These are phyloP conservation scores for Apodemus agrarius DNA, from an alignment of 2,797 vertebrate genomes.

Conservation along the genomic window DNA sequence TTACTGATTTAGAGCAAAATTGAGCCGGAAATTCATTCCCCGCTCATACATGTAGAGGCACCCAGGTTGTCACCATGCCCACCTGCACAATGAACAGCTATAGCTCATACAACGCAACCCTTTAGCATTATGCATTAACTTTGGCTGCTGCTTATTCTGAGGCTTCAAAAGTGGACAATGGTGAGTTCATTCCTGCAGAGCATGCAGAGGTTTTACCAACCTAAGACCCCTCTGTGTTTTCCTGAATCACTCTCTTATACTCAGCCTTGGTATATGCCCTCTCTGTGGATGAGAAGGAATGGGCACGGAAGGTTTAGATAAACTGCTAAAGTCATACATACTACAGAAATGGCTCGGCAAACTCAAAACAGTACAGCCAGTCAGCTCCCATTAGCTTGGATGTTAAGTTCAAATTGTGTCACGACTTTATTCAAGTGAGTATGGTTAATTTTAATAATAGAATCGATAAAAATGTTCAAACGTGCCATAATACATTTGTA, in stretches of 20 bases:
- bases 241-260: accelerated
- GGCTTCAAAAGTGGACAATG: not conserved
- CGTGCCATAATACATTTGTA: not conserved
- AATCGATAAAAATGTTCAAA: not conserved
- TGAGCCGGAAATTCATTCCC: not conserved
- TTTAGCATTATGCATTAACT: not conserved
- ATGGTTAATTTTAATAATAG: not conserved
- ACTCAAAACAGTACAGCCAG: not conserved
- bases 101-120: too few relatives aligned
- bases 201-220: not conserved
- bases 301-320: not conserved
- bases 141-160: not conserved
- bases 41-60: not conserved
- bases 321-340: not conserved
- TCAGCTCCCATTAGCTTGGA: not conserved
- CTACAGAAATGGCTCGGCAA: not conserved
- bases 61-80: not conserved
- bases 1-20: not conserved
- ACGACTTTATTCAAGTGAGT: not conserved
- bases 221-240: not conserved
- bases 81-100: not conserved
- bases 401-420: not conserved
- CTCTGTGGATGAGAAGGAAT: not conserved
- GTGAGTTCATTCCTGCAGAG: too few relatives aligned
- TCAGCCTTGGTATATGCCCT: not conserved